These are phyloP conservation scores for Meandrusa payeni DNA, from an alignment of 2,888 invertebrate genomes.

Conservation along the genomic window DNA sequence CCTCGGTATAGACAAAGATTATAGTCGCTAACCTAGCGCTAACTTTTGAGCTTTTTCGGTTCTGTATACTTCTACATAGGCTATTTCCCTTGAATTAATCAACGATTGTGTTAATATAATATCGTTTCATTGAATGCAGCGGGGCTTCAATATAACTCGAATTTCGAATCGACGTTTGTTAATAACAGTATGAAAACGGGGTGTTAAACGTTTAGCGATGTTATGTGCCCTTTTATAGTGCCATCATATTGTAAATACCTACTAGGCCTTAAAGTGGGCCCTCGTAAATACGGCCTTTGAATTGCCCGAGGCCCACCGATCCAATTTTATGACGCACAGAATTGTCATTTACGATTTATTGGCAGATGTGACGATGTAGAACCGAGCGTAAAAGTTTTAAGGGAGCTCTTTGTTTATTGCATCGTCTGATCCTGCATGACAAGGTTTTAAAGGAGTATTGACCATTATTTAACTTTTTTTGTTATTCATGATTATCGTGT, in stretches of 20 bases:
- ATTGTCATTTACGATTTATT: constrained; percentile 65
- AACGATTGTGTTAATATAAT: too few species aligned
- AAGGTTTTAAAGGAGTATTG: constrained; percentile 10
- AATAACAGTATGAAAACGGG: constrained; percentile 46
- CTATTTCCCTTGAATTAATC: too few species aligned
- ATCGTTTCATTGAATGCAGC: background rate
- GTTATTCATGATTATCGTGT: too few species aligned
- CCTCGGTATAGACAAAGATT: too few species aligned
- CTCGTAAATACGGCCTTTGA: constrained; percentile 64
- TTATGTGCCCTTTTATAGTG: constrained; percentile 64
- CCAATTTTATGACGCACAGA: constrained; percentile 61
- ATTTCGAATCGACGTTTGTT: constrained; percentile 28
- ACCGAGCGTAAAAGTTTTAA: constrained; percentile 24
- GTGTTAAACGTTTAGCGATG: constrained; percentile 70
- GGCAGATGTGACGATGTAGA: constrained; percentile 49
- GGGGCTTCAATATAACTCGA: constrained; percentile 26
- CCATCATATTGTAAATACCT: constrained; percentile 59
- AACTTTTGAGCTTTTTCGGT: too few species aligned
- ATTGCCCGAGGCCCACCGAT: constrained; percentile 64
- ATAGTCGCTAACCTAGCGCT: too few species aligned
- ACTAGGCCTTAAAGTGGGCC: constrained; percentile 59
- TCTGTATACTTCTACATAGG: too few species aligned
- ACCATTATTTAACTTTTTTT: too few species aligned
- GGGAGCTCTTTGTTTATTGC: constrained; percentile 20
- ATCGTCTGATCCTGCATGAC: constrained; percentile 15